Base-by-base conservation (phyloP, 2,888 invertebrate genomes). In the Lepidochitona cinerea region DNA sequence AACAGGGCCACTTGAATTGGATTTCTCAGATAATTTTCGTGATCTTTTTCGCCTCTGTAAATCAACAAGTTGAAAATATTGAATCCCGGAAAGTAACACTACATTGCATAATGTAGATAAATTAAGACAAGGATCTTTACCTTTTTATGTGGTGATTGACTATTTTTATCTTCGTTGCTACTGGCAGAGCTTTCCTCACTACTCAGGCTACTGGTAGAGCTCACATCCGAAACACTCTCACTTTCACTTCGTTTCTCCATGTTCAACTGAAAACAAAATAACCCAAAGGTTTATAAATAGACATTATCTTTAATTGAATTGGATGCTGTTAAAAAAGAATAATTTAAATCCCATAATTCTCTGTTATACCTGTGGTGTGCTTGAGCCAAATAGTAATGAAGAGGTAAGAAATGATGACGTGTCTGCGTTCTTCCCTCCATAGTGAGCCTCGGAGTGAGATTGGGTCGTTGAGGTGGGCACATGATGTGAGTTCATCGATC, bases 161-260 rank as follows among this genome's bases (percentile, higher is more conserved):
- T 71, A 32, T 53, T 33, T 68, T 52, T 41, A 29, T n/a, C 65
- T 7, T 73, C 77, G 41, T 72, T 71, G 37, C 72, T 71, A 49
- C 53, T 68, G n/a, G 37, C 70, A 6, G 74, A 73, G 59, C 72
- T 73, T 29, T 80, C 80, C 23, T 80, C 77, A 49, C 74, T 73
- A 54, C 80, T 78, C 14, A 79, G 54, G 52, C 73, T 75, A 23
- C 78, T 78, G n/a, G 66, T 73, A 37, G 78, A 78, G 68, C 77
- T 77, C 32, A 75, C 73, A 37, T 79, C 72, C 12, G 79, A 77
- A 5, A 73, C 74, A 67, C 79, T 79, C 72, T 80, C 81, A 71
- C 66, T 79, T 26, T 77, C 74, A 66, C 75, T 76, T 59, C 14
- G n/a, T 32, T 59, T 59, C 64, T 59, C 29, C 18, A 41, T 14